phyloP scores from a whole-genome alignment of 1,140 invertebrate species.

The Chlorops oryzae region DNA sequence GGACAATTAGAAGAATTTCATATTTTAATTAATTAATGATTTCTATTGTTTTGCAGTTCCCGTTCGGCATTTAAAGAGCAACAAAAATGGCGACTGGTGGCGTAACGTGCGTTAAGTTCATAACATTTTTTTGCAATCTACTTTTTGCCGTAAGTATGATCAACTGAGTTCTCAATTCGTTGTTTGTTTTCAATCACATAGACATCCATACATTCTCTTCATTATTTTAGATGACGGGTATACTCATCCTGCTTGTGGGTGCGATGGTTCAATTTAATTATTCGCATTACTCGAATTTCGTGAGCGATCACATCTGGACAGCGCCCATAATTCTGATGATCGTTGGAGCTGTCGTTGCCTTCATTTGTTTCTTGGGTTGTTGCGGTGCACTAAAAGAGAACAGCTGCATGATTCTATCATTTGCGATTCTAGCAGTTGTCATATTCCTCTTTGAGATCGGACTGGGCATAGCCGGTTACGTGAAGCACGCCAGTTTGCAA shows the following conservation, averaged over 20 bases:
- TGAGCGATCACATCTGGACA: slow-evolving; percentile 60
- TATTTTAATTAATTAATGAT: no score
- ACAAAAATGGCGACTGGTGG: slow-evolving; percentile 56
- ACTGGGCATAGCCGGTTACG: slow-evolving; percentile 77
- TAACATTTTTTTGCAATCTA: slow-evolving; percentile 78
- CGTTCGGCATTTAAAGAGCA: neutral
- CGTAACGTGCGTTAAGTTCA: slow-evolving; percentile 73
- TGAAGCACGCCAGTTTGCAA: slow-evolving; percentile 66
- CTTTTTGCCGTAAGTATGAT: slow-evolving; percentile 69
- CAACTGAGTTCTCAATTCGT: neutral
- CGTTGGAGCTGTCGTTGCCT: slow-evolving; percentile 75
- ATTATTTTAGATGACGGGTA: slow-evolving; percentile 63
- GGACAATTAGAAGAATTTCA: no score
- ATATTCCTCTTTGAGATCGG: slow-evolving; percentile 81
- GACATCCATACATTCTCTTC: slow-evolving; percentile 12
- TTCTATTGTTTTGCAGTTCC: neutral
- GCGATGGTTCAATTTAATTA: slow-evolving; percentile 61
- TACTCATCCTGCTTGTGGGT: slow-evolving; percentile 68
- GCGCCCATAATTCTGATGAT: slow-evolving; percentile 73
- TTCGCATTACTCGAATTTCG: slow-evolving; percentile 62
- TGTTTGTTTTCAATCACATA: neutral
- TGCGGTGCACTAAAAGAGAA: slow-evolving; percentile 82
- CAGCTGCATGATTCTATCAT: slow-evolving; percentile 84
- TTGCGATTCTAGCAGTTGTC: slow-evolving; percentile 70
- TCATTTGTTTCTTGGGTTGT: slow-evolving; percentile 83